These are phyloP conservation scores for Serilophus lunatus DNA, from an alignment of 2,113 vertebrate genomes.

Conservation along the genomic window DNA sequence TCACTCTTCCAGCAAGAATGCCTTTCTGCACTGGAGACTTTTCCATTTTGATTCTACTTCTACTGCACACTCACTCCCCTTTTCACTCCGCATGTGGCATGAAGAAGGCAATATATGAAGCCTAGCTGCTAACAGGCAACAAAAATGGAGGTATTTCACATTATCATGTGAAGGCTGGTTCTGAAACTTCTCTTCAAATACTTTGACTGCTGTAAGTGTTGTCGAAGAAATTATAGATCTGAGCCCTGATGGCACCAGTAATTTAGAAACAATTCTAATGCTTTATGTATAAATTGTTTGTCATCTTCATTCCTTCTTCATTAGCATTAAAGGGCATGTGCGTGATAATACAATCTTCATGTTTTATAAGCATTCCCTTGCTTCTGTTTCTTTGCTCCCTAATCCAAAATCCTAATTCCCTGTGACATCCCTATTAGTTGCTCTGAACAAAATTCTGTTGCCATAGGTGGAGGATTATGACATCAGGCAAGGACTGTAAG, in stretches of 20 bases:
- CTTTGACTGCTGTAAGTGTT: background rate
- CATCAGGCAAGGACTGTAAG: background rate
- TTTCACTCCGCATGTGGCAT: background rate
- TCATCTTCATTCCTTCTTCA: background rate
- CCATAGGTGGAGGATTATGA: constrained; percentile 29
- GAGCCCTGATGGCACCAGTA: background rate
- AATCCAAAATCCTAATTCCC: constrained; percentile 45
- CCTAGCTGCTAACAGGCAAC: background rate
- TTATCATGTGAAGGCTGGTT: background rate
- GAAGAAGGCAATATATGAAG: background rate
- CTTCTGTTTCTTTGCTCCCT: background rate
- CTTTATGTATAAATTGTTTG: background rate
- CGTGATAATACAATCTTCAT: background rate
- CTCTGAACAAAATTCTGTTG: constrained; percentile 24
- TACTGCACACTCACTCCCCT: background rate
- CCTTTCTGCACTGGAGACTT: background rate
- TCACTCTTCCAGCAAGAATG: accelerated
- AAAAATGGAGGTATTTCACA: background rate
- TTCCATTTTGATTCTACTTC: background rate
- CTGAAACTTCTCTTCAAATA: constrained; percentile 5
- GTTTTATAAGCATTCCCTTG: constrained; percentile 5
- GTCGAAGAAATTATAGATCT: background rate
- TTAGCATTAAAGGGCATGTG: constrained; percentile 9
- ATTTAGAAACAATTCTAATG: background rate
- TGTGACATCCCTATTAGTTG: constrained; percentile 31